Conservation (phyloP, 2,797 vertebrate genomes). For the Tolypeutes matacus region DNA sequence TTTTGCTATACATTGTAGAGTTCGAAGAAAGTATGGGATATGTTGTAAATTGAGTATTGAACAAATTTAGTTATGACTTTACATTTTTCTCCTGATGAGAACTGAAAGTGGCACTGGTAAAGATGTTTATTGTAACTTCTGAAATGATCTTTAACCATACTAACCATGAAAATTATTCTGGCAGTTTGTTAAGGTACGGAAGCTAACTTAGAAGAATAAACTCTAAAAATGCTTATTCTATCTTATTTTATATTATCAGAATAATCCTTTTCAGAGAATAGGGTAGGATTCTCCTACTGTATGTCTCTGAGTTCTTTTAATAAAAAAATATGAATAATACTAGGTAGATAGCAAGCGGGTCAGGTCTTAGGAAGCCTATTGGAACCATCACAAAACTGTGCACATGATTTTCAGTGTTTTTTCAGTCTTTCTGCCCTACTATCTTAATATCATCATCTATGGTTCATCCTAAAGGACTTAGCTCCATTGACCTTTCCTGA, state of each 20-base stretch:
- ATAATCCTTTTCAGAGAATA: background rate
- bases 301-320: background rate
- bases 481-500: background rate
- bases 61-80: background rate
- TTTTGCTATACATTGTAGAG: background rate
- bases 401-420: background rate
- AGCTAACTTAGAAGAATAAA: background rate
- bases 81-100: constrained; percentile 20
- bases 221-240: constrained; percentile 25
- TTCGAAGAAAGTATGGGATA: background rate
- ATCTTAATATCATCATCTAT: background rate
- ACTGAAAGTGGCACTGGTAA: background rate
- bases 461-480: background rate
- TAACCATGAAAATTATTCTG: background rate
- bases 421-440: background rate
- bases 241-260: constrained; percentile 37
- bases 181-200: background rate
- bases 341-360: background rate
- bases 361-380: background rate
- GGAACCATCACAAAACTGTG: background rate
- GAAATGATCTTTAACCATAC: constrained; percentile 6
- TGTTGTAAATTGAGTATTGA: background rate
- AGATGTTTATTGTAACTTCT: background rate
- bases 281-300: background rate
- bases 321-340: background rate